Evolutionary conservation across 2,888 invertebrate genomes (phyloP), one percentile per base, ranked within the genome.

Genomic region (Habroteleia sp.): DNA sequence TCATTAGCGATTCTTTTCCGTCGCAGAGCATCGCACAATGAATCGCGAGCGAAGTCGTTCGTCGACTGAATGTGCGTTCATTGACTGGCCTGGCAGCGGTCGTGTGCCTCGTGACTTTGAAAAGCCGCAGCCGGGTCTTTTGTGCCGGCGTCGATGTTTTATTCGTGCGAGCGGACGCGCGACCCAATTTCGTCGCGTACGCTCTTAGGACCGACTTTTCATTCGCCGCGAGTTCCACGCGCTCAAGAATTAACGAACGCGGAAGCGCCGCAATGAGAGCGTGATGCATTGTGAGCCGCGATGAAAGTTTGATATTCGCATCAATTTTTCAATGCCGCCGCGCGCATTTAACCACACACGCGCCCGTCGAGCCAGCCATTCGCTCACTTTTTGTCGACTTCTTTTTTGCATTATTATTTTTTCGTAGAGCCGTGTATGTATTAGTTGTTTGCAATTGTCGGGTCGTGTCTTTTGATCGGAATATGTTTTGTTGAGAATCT

Each of bases 231-330:
- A 54, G 62, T 62, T 44, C 60, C 69, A 42, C 60, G 44, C 60
- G 44, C 39, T 54, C 39, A 31, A 20, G 63, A 63, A 56, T 72
- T 72, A 72, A 63, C 54, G 54, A 62, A 62, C 62, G 62, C 62
- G 71, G 62, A 62, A 71, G 62, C 42, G 39, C 46, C 54, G 52
- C 71, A 62, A 62, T 63, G 71, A 63, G 71, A 71, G 71, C 63
- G 63, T 56, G 71, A 44, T 56, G 52, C 63, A 63, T 71, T 71
- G 71, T 71, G 14, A 37, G 41, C 13, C 41, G 33, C 46, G 71
- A 71, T 71, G 54, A 71, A 71, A 71, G 54, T 71, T 71, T 62
- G 62, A 58, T 63, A 63, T 14, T 14, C 35, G 25, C 71, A 31
- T 63, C 46, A 62, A 62, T 44, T 46, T 52, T 71, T 62, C 62